Base-by-base conservation (phyloP, 2,113 vertebrate genomes). In the Labeo rohita region DNA sequence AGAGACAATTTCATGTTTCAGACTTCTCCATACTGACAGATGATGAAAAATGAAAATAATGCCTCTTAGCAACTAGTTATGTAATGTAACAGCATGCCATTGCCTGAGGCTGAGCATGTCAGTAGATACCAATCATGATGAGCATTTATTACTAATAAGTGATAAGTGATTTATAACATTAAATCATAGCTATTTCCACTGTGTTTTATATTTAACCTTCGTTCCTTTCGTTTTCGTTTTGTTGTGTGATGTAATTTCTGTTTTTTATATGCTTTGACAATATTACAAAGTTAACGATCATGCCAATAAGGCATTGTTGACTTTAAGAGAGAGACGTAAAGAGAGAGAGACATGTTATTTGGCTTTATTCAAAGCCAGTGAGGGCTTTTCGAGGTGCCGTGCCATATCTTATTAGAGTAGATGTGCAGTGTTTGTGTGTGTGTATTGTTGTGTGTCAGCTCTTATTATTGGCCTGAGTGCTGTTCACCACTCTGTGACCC, bases 381-480 rank as follows among this genome's bases (percentile, higher is more conserved):
- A 63, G 79, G 61, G 63, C 63, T 45, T 85, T 56, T 52, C 79
- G 73, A 73, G n/a, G 54, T 66, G 47, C 73, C 8, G 9, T 80
- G 80, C 80, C 78, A 59, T 89, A 81, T 89, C 86, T 87, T 88
- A 87, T 89, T 89, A 89, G 88, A 39, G 73, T 63, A 76, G 83
- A 82, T 82, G 80, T 70, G 65, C 63, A 39, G 52, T 86, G 88
- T 83, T 66, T 83, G 86, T 84, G 59, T 80, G 86, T 85, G 59
- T 65, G 61, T 66, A 34, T 34, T 34, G 8, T 81, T 28, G 82
- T 47, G 54, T 80, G 76, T 85, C 65, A 65, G 49, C 83, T 82
- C 81, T 86, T 47, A 75, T 89, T 89, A 84, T 50, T 79, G 77
- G 79, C 68, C 68, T 66, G 68, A 84, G 52, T 49, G 76, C 72